These are phyloP conservation scores for Diprion similis DNA, from an alignment of 1,140 invertebrate genomes.

Conservation along the genomic window DNA sequence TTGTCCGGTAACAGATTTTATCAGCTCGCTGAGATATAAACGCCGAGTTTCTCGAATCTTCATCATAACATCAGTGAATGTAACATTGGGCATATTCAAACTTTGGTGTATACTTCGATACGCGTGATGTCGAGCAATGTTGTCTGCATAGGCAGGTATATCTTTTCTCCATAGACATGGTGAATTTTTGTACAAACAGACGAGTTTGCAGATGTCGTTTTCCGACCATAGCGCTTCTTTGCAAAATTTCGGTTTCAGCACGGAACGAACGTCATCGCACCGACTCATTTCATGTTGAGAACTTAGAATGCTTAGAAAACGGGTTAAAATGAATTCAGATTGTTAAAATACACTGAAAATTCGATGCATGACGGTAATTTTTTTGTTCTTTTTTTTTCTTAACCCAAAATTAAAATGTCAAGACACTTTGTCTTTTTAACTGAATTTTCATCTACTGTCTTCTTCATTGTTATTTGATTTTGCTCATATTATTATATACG, in stretches of 20 bases:
- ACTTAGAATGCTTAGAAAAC: background rate
- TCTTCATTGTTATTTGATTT: no score
- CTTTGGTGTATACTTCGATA: constrained; percentile 33
- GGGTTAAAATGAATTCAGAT: background rate
- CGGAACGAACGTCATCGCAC: background rate
- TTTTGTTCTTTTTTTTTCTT: background rate
- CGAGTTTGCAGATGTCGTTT: constrained; percentile 30
- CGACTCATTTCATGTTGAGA: background rate
- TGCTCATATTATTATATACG: no score
- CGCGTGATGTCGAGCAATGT: constrained; percentile 29
- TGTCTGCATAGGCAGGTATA: constrained; percentile 30
- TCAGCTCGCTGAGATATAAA: constrained; percentile 34
- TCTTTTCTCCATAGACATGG: constrained; percentile 41
- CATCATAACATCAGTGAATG: constrained; percentile 34
- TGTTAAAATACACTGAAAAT: background rate
- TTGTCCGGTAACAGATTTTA: constrained; percentile 24
- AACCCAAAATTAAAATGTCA: no score
- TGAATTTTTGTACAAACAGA: constrained; percentile 28
- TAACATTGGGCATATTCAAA: constrained; percentile 20
- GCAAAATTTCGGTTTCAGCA: constrained; percentile 12
- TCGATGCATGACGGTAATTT: background rate
- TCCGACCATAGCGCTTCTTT: constrained; percentile 32
- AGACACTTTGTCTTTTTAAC: no score
- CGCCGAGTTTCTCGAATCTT: constrained; percentile 36
- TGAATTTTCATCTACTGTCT: no score